phyloP scores from a whole-genome alignment of 1,140 invertebrate species.

The Mylabris phalerata region DNA sequence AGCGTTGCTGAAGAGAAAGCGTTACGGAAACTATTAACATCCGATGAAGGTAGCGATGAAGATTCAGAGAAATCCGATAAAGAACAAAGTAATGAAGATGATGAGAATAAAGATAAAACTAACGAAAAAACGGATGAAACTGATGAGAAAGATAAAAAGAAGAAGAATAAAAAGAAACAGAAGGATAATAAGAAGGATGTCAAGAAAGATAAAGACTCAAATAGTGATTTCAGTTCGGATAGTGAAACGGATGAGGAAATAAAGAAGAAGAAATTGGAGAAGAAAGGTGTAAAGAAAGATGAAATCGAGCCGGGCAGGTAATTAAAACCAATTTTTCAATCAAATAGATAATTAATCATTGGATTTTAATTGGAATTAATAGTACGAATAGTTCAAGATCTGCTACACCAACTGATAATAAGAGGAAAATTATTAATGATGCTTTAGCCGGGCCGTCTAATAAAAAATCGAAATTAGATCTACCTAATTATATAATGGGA shows the following conservation, averaged over 20 bases:
- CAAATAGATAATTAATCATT: no score
- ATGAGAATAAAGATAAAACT: constrained; percentile 49
- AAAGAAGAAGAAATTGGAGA: constrained; percentile 39
- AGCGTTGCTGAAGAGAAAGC: constrained; percentile 84
- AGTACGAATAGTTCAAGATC: constrained; percentile 56
- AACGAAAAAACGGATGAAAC: constrained; percentile 51
- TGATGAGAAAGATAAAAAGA: constrained; percentile 51
- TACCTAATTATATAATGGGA: constrained; percentile 42
- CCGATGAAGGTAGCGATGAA: constrained; percentile 84
- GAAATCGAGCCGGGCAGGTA: constrained; percentile 35
- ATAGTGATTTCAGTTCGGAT: constrained; percentile 65
- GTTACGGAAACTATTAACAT: constrained; percentile 75
- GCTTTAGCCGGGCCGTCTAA: constrained; percentile 39
- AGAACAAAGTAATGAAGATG: constrained; percentile 48
- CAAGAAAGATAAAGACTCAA: constrained; percentile 48
- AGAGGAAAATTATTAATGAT: constrained; percentile 37
- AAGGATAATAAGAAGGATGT: constrained; percentile 55
- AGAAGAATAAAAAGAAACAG: constrained; percentile 56
- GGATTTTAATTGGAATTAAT: no score
- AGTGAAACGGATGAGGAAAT: constrained; percentile 64
- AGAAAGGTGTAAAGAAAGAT: constrained; percentile 46
- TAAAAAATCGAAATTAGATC: constrained; percentile 58
- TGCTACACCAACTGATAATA: constrained; percentile 51
- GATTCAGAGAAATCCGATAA: constrained; percentile 63
- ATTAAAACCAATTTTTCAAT: no score